Evolutionary conservation across 2,113 vertebrate genomes (phyloP), one percentile per base, ranked within the genome.

Genomic region (Calypte anna): DNA sequence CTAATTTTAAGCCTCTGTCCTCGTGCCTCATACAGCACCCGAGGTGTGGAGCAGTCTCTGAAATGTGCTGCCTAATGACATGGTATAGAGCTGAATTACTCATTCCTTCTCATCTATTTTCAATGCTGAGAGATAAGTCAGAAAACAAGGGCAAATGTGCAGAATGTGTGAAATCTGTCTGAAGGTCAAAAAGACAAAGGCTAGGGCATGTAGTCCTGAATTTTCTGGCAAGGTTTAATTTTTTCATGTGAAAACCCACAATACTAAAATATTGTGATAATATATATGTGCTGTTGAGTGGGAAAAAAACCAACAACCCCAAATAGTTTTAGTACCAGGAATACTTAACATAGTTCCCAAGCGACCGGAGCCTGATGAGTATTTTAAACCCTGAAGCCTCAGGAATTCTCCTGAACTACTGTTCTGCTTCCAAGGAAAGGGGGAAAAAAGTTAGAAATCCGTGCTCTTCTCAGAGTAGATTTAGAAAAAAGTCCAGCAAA

Each of bases 301-400:
- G 64, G 4, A 86, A 86, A 94, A 94, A 76, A 79, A 6, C 2
- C 63, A 66, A 62, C 61, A 88, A 69, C 63, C 33, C 77, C 51
- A 72, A 79, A 93, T 86, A 89, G 69, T 95, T 95, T 48, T 55
- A 93, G 94, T 72, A 92, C 81, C 92, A 87, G 79, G 78, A 96
- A 96, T 96, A 53, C 85, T 96, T 97, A 80, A 81, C 93, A 97
- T 97, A 97, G 86, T 96, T 97, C 94, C 88, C 94, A 94, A 95
- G 91, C 0, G 79, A 93, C 51, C 6, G 3, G 76, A 93, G 79
- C 69, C 67, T 85, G 90, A 83, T 14, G 67, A 91, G 82, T 92
- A 94, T 97, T 96, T 95, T 95, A 95, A 97, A 95, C 53, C 51
- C 76, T 31, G 81, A 86, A 79, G 83, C 36, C 86, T 79, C 46